phyloP scores from a whole-genome alignment of 2,797 vertebrate genomes.

The Synanceia verrucosa region DNA sequence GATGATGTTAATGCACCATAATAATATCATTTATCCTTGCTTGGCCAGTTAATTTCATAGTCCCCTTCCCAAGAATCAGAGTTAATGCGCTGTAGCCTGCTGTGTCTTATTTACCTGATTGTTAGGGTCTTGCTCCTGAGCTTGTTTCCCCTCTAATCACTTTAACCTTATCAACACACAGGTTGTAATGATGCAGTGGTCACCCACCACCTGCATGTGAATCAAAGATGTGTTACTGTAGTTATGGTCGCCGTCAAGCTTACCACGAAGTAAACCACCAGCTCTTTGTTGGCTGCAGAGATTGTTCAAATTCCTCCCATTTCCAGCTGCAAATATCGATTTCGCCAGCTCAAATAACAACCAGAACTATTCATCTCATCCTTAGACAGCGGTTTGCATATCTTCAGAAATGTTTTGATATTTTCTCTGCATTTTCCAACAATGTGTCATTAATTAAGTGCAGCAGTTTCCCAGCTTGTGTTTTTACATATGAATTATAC shows the following conservation, averaged over 20 bases:
- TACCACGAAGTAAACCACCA: no score
- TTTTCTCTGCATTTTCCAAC: background rate
- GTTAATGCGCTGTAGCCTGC: constrained; percentile 34
- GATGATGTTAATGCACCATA: constrained; percentile 66
- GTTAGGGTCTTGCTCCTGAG: constrained; percentile 17
- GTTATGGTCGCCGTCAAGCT: background rate
- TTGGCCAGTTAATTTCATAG: constrained; percentile 56
- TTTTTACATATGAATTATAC: background rate
- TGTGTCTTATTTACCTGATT: constrained; percentile 47
- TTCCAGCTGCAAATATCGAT: background rate
- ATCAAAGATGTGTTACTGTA: background rate
- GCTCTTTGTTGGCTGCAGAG: no score
- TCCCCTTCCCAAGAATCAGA: constrained; percentile 27
- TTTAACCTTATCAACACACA: constrained; percentile 31
- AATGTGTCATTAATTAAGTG: background rate
- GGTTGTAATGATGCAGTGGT: constrained; percentile 20
- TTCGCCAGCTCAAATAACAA: background rate
- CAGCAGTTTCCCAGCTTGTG: no score
- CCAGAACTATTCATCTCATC: background rate
- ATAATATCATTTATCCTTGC: constrained; percentile 61
- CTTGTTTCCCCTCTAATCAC: constrained; percentile 27
- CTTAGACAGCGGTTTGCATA: background rate
- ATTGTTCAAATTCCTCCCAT: no score
- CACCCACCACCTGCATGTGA: constrained; percentile 19
- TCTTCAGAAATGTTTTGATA: background rate